Evolutionary conservation across 2,797 vertebrate genomes (phyloP).

Genomic region (Neosalanx taihuensis): DNA sequence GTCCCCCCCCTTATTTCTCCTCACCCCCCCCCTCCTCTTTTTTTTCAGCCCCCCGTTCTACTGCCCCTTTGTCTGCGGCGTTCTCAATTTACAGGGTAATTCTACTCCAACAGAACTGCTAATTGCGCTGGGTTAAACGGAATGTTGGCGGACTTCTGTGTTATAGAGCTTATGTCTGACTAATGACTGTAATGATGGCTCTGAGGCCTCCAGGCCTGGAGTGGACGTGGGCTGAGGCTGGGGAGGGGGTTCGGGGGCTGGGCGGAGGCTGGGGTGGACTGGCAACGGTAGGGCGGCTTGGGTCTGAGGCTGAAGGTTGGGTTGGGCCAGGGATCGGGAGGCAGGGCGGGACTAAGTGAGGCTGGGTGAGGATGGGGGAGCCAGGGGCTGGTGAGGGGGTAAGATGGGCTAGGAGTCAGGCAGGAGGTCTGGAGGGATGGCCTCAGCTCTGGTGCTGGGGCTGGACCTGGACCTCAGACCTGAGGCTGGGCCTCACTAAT

Average conservation of each 20-base stretch:
- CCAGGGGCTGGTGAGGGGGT: neutral
- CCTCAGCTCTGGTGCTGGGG: too few relatives aligned
- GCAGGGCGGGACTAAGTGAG: slow-evolving; percentile 20
- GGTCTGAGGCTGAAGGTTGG: slow-evolving; percentile 15
- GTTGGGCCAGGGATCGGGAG: slow-evolving; percentile 15
- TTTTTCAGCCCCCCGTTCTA: slow-evolving; percentile 47
- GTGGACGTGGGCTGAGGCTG: slow-evolving; percentile 31
- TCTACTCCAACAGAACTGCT: slow-evolving; percentile 74
- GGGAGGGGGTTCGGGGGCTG: slow-evolving; percentile 39
- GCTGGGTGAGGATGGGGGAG: neutral
- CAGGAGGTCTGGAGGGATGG: neutral
- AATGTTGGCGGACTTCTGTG: slow-evolving; percentile 68
- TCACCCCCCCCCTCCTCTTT: slow-evolving; percentile 56
- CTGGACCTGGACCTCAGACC: neutral
- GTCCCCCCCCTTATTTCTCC: slow-evolving; percentile 53
- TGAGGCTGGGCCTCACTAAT: neutral
- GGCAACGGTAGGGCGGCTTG: slow-evolving; percentile 23
- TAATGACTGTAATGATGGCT: slow-evolving; percentile 72
- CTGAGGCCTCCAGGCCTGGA: slow-evolving; percentile 50
- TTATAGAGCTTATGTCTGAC: slow-evolving; percentile 72
- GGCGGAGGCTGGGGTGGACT: slow-evolving; percentile 9
- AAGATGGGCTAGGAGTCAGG: neutral
- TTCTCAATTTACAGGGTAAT: slow-evolving; percentile 79
- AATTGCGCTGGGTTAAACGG: slow-evolving; percentile 77
- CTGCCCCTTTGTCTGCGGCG: slow-evolving; percentile 53